Percentiles rank a stretch among this genome's conserved stretches.
These are phyloP conservation scores for Frieseomelitta varia DNA, from an alignment of 1,140 invertebrate species.

Conservation along the genomic window DNA sequence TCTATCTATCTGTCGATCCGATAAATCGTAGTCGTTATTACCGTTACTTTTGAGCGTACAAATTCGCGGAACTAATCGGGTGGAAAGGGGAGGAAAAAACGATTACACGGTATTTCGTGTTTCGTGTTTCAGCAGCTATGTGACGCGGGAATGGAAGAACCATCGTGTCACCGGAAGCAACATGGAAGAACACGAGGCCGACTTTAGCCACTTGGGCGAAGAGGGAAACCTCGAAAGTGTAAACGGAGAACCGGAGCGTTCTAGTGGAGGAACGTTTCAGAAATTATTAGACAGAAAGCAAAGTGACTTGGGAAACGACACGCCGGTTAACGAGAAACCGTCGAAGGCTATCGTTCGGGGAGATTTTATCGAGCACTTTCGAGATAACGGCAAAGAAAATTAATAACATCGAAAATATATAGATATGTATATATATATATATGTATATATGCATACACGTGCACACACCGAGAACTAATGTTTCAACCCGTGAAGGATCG, in stretches of 20 bases:
- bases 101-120: not conserved
- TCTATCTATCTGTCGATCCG: not conserved
- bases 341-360: not conserved
- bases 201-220: not conserved
- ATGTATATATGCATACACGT: not conserved
- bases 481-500: conserved; percentile 34
- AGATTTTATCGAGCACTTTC: not conserved
- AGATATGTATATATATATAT: not conserved
- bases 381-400: not conserved
- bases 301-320: not conserved
- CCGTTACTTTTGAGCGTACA: not conserved
- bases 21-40: not conserved
- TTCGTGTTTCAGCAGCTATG: not conserved
- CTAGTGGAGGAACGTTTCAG: not conserved
- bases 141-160: not conserved
- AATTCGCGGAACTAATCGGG: not conserved
- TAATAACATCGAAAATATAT: conserved; percentile 1
- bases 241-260: not conserved
- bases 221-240: not conserved
- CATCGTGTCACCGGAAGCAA: not conserved
- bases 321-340: not conserved
- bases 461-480: conserved; percentile 7
- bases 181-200: not conserved
- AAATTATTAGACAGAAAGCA: not conserved
- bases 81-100: not conserved